Evolutionary conservation across 2,797 vertebrate genomes (phyloP), one percentile per base, ranked within the genome.

Genomic region (Buphagus erythrorhynchus): DNA sequence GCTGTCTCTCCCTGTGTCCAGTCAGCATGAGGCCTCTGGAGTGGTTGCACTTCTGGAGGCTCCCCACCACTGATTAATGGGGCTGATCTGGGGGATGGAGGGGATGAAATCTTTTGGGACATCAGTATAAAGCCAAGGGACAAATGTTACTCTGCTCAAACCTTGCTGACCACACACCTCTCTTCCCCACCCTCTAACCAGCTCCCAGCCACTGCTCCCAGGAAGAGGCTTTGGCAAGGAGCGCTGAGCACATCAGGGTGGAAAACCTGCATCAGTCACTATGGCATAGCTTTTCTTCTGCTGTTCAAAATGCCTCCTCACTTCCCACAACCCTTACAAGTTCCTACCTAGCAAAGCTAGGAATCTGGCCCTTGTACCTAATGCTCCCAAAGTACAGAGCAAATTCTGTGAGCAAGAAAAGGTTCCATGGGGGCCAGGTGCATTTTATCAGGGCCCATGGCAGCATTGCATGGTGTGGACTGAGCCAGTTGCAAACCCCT

Each of bases 381-480:
- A 9, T 38, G 45, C 16, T 66, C 14, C 10, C 55, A 43, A 16
- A 59, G 16, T 9, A 38, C 28, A 63, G 52, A 55, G 9, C 16
- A 71, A 1, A 3, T 35, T 90, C 18, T 45, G 10, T n/a, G 48
- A 59, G 51, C 6, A 40, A 69, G 25, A 54, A 54, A 49, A 68
- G 3, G 20, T 85, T 26, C n/a, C 24, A 6, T 21, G 36, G 16
- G 29, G 8, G 13, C 3, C 15, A 48, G 59, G 28, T 20, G 7
- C 20, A 46, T 49, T 82, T 89, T 82, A 11, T 36, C 28, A 52
- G 69, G 3, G 1, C 5, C 33, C 25, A 6, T 10, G 19, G 33
- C 62, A 86, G 22, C 13, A 11, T 4, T 43, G 46, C 11, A 40
- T 0, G 0, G 18, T 2, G 1, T 9, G 31, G 20, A 10, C 57